Evolutionary conservation across 2,113 vertebrate species (phyloP).

Genomic region (Melanerpes formicivorus): DNA sequence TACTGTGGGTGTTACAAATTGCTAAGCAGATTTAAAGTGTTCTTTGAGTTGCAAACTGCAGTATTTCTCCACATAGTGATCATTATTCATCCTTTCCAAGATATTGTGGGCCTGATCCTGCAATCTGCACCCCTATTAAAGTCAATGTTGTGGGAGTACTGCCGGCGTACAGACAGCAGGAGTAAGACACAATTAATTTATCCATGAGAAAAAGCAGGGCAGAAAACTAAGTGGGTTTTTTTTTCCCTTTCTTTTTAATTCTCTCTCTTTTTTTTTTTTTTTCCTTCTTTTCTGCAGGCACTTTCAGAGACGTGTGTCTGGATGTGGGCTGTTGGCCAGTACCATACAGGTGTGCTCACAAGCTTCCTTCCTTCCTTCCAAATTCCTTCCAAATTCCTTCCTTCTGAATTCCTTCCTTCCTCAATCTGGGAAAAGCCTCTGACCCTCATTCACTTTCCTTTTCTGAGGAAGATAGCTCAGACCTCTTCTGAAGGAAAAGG

Average conservation of each 20-base stretch:
- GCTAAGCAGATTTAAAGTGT: constrained; percentile 72
- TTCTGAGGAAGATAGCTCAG: not conserved
- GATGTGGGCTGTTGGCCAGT: not conserved
- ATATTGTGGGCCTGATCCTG: constrained; percentile 67
- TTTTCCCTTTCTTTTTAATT: not conserved
- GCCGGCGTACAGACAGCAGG: constrained; percentile 23
- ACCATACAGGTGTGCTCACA: not conserved
- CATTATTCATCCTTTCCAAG: constrained; percentile 69
- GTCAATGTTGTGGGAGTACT: constrained; percentile 47
- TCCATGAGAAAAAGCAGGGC: not conserved
- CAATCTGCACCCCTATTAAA: constrained; percentile 65
- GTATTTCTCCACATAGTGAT: constrained; percentile 67
- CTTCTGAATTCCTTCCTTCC: not conserved
- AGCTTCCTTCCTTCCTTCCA: not conserved
- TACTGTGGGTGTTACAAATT: constrained; percentile 74
- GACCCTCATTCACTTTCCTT: not conserved
- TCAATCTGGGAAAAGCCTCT: not conserved
- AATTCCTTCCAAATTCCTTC: not conserved
- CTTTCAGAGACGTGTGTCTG: not conserved
- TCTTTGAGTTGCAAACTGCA: constrained; percentile 66
- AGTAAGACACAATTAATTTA: constrained; percentile 63
- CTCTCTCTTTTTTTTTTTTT: not conserved
- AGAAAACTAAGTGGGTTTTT: not conserved
- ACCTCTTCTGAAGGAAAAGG: not conserved
- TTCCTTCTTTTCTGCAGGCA: not conserved